Evolutionary conservation across 2,113 vertebrate species (phyloP), one percentile per base, ranked within the genome.

Genomic region (Pollachius pollachius): DNA sequence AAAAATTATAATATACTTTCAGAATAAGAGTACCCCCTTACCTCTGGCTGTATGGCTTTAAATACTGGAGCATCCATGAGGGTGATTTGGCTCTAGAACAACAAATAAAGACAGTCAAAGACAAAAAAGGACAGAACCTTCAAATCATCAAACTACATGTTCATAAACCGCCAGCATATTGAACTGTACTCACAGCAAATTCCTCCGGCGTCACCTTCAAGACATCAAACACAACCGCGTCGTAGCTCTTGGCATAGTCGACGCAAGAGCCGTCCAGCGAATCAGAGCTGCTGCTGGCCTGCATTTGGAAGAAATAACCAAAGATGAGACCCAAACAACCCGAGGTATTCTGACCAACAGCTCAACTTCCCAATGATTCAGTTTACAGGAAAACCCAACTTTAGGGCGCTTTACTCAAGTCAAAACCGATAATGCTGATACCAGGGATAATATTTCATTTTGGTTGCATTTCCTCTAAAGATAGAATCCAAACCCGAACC

Each of bases 271-370:
- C 96, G 79, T 97, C 95, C 92, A 99, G 87, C 86, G 97, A 99
- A 79, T 98, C 96, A 30, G 95, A 96, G 87, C 96, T 98, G 92
- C 96, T 98, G 87, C 95, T 98, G 86, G 92, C 95, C 96, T 98
- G 77, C 2, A 74, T 23, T 17, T 21, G n/a, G 71, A 0, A 64
- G 60, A 23, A 5, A 61, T 12, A 11, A 60, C 37, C 21, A 48
- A 18, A 60, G 5, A 15, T 12, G 3, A 61, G 21, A 21, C 27
- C 56, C 15, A 63, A 6, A 17, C 8, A 65, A 7, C 41, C 41
- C 3, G 30, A 30, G 5, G 30, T 1, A 1, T 23, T 23, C 21
- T 23, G 21, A 23, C 21, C 30, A 30, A 30, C 30, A 30, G 30
- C 30, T 30, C 4, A 30, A 30, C 30, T 30, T 30, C 30, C 30